Percentiles rank a stretch among this genome's conserved stretches.
phyloP scores from a whole-genome alignment of 2,888 invertebrate species.

The Drosophila gaucha region DNA sequence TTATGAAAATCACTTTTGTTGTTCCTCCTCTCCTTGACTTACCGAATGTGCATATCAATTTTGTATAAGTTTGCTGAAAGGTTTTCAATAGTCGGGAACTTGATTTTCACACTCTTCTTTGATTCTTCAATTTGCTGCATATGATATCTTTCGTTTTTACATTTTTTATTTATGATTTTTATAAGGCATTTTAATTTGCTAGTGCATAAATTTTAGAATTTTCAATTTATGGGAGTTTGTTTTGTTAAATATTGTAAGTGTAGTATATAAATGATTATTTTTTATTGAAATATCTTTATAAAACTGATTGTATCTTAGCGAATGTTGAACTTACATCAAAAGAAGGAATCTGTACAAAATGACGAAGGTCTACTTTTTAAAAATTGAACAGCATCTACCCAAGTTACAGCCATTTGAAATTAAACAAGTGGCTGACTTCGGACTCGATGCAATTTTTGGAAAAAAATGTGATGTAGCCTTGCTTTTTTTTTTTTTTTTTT shows the following conservation, averaged over 20 bases:
- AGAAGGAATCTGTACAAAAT: no score
- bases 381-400: no score
- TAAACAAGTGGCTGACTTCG: no score
- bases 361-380: no score
- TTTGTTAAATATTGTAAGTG: no score
- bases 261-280: no score
- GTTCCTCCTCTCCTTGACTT: constrained; percentile 6
- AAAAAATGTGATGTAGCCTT: no score
- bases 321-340: no score
- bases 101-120: constrained; percentile 48
- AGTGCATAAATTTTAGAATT: neutral
- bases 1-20: constrained; percentile 64
- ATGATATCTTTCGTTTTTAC: neutral
- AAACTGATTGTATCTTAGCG: no score
- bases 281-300: neutral
- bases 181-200: neutral
- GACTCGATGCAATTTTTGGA: no score
- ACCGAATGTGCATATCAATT: constrained; percentile 72
- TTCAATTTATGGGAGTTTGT: neutral
- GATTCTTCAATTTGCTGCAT: neutral
- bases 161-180: neutral
- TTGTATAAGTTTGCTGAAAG: constrained; percentile 5
- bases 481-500: no score
- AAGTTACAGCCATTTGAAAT: no score
- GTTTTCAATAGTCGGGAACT: constrained; percentile 25